Conservation (phyloP, 2,797 vertebrate species). For the Sarcophilus harrisii region DNA sequence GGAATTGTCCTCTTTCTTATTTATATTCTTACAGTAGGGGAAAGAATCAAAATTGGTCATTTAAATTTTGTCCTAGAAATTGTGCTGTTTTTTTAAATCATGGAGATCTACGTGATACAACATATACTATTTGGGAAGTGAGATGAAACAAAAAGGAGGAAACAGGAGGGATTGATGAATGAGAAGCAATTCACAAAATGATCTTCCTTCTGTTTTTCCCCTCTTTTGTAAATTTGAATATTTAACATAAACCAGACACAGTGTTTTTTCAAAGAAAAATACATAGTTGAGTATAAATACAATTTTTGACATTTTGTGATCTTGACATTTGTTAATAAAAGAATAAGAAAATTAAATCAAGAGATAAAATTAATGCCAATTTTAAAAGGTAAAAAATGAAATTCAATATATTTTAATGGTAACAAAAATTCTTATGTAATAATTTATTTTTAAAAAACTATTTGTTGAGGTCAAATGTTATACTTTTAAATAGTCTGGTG, state of each 20-base stretch:
- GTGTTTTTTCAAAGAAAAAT: background rate
- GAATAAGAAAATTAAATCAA: background rate
- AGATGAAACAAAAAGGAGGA: background rate
- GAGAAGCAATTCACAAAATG: background rate
- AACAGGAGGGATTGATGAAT: background rate
- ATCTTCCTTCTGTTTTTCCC: too few relatives aligned
- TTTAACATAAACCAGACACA: background rate
- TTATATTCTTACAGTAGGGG: background rate
- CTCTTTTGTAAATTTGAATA: background rate
- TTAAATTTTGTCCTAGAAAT: background rate
- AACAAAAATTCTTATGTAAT: background rate
- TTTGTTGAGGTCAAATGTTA: background rate
- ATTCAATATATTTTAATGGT: background rate
- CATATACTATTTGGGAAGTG: background rate
- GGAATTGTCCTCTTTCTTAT: background rate
- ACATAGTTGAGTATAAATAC: background rate
- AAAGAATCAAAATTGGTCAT: background rate
- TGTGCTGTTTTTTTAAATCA: background rate
- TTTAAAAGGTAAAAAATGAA: background rate
- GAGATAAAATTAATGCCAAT: background rate
- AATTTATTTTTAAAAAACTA: slow-evolving; percentile 31
- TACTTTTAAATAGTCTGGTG: background rate
- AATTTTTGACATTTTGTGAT: background rate
- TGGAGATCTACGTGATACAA: background rate
- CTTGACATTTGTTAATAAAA: slow-evolving; percentile 11